Conservation (phyloP, 2,797 vertebrate species). For the Sparidentex hasta region DNA sequence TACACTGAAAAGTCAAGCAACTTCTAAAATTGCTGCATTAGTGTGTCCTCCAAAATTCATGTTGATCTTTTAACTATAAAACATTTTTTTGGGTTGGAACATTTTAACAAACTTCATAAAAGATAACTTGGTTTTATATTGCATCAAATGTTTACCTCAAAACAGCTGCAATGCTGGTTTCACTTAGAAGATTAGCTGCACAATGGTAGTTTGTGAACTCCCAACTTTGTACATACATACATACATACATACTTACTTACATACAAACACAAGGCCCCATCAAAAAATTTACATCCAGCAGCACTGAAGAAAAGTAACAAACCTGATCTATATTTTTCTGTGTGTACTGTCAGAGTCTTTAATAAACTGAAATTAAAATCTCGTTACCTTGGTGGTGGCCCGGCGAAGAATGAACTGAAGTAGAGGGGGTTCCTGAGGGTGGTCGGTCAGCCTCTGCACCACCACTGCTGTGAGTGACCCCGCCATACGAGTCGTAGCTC, state of each 20-base stretch:
- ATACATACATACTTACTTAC: neutral
- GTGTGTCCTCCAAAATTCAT: neutral
- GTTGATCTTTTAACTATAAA: neutral
- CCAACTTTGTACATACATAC: neutral
- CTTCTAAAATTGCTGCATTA: neutral
- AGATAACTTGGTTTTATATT: neutral
- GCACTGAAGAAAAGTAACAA: neutral
- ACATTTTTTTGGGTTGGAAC: neutral
- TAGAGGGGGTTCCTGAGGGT: conserved; percentile 76
- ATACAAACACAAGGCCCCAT: neutral
- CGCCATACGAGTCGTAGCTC: conserved; percentile 65
- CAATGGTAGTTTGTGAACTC: neutral
- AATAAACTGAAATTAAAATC: neutral
- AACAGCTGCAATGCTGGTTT: neutral
- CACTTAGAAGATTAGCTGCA: neutral
- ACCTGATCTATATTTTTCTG: neutral
- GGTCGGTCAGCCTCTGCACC: conserved; percentile 59
- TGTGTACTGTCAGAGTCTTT: no score
- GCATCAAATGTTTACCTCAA: neutral
- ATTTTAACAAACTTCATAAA: neutral
- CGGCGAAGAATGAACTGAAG: conserved; percentile 85
- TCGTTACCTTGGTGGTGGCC: conserved; percentile 79
- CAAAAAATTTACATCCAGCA: neutral
- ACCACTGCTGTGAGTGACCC: conserved; percentile 57
- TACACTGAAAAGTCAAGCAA: conserved; percentile 1